phyloP scores from a whole-genome alignment of 2,888 invertebrate species.

The Chromoteleia sp. region DNA sequence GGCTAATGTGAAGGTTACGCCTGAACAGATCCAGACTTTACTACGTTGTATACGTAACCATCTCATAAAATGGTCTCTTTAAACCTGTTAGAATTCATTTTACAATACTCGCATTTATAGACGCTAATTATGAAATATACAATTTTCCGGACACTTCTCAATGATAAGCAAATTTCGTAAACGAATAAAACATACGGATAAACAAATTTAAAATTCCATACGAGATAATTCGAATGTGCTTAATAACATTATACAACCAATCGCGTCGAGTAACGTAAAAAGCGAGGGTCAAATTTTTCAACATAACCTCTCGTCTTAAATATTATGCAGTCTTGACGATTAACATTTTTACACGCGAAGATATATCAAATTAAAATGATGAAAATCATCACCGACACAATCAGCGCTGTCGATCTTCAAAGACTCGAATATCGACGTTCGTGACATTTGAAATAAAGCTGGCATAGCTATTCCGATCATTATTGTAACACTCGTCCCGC shows the following conservation, averaged over 20 bases:
- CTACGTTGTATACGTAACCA: slow-evolving; percentile 35
- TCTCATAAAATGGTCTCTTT: slow-evolving; percentile 36
- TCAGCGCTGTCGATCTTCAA: slow-evolving; percentile 21
- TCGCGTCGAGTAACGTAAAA: too few species aligned
- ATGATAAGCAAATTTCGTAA: too few species aligned
- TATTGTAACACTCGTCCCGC: slow-evolving; percentile 20
- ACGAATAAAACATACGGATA: too few species aligned
- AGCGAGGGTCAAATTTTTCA: too few species aligned
- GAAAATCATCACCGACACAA: slow-evolving; percentile 29
- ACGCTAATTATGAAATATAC: too few species aligned
- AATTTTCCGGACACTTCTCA: too few species aligned
- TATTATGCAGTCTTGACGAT: too few species aligned
- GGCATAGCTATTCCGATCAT: slow-evolving; percentile 22
- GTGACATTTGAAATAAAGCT: slow-evolving; percentile 28
- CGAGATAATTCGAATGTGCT: too few species aligned
- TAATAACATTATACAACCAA: too few species aligned
- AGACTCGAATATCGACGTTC: not conserved
- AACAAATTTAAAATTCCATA: too few species aligned
- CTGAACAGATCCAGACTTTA: slow-evolving; percentile 45
- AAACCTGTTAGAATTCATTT: slow-evolving; percentile 5
- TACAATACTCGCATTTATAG: not conserved
- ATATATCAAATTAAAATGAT: slow-evolving; percentile 2
- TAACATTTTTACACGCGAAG: too few species aligned
- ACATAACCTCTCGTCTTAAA: too few species aligned
- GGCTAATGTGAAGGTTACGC: slow-evolving; percentile 59